Evolutionary conservation across 2,113 vertebrate genomes (phyloP), one percentile per base, ranked within the genome.

Genomic region (Lepidothrix coronata): DNA sequence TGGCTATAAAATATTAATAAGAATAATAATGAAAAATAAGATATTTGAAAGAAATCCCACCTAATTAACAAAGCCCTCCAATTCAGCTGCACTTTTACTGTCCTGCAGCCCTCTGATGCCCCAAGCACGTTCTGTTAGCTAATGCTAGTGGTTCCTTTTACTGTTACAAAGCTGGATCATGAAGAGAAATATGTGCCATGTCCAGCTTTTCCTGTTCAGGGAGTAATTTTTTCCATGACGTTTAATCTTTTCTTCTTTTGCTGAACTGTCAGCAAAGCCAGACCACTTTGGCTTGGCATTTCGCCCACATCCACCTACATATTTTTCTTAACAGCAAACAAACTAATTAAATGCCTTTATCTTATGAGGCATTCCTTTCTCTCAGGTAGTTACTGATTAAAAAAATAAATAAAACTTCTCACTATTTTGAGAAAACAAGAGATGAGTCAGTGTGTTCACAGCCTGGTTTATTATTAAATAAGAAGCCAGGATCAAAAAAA

Each of bases 271-370:
- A 97, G 95, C 93, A 95, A 96, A 95, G 92, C 92, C 83, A 92
- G 92, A 94, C 89, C 93, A 87, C 91, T 96, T 92, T 83, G 85
- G 91, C 76, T 95, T 97, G 95, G 95, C 96, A 37, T 43, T 68
- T 68, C 0, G 66, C 96, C 95, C 76, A 94, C 55, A 95, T 95
- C 93, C 95, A 96, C 96, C 95, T 93, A 97, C 94, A 75, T 77
- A 65, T 76, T 94, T 95, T 88, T 97, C 87, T 94, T 97, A 95
- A 94, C 91, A 95, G 91, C 89, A 94, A 95, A 96, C 93, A 95
- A 97, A 86, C 92, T 96, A 96, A 97, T 97, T 97, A 97, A 96
- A 96, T 95, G 89, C 52, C 92, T 97, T 94, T 96, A 97, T 96
- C 96, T 89, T 94, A 86, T 92, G 85, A 95, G 87, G 67, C 93